Base-by-base conservation (phyloP, 2,888 invertebrate species). In the Asteroscopus sphinx region DNA sequence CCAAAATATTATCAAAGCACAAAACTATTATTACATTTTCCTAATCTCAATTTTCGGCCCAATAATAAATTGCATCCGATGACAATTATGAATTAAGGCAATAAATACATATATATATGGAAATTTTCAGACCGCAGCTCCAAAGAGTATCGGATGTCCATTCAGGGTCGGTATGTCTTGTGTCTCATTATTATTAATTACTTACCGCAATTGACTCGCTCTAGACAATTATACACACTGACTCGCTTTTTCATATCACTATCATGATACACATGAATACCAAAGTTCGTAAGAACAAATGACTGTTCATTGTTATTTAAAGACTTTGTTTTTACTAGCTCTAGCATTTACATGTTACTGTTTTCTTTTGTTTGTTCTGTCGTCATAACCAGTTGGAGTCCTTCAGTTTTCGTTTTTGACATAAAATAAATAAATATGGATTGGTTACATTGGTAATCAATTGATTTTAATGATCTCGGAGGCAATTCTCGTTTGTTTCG, bases 201-300 rank as follows among this genome's bases (percentile, higher is more conserved):
- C 71, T 82, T 76, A 75, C 71, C 64, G 66, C 79, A 81, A 81
- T 78, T 80, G 79, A 64, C 51, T 68, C 48, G 64, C 51, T 67
- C 60, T 61, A 40, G 53, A 59, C 61, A 63, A 73, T 67, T 66
- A 73, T 64, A 63, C 52, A 65, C 36, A 67, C 65, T 73, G 76
- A 67, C 63, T 76, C 25, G 66, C 32, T 60, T 48, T 68, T 73
- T 67, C 51, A 39, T 51, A 47, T 36, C 36, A 33, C 48, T 52
- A 52, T 64, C n/a, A 15, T 25, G 7, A 30, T 30, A 41, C 12
- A 58, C 12, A 40, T 41, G 11, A 47, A 54, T 48, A 36, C 36
- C 33, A 30, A 51, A 9, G 32, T 16, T 16, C 39, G 21, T 57
- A 39, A 16, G 11, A 37, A 40, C 21, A 64, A 44, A 57, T 48